These are phyloP conservation scores for Notoglanidium macrostoma DNA, from an alignment of 2,797 vertebrate species.

Conservation along the genomic window DNA sequence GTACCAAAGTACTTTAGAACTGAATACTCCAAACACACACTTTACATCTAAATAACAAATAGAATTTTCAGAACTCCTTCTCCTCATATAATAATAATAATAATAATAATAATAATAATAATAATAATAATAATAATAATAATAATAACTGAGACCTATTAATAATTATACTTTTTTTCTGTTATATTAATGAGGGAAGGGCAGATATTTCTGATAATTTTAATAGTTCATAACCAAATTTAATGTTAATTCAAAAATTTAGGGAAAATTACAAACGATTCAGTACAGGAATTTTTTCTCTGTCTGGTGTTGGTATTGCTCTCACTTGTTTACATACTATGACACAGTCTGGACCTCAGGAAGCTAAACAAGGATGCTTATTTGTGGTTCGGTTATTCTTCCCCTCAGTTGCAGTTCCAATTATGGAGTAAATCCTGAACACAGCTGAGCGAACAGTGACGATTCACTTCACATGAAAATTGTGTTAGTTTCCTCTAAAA, in stretches of 20 bases:
- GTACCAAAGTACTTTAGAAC: not conserved
- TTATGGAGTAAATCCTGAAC: not conserved
- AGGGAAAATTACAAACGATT: not conserved
- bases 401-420: not conserved
- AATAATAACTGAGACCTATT: not conserved
- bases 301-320: not conserved
- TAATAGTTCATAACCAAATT: not conserved
- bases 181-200: not conserved
- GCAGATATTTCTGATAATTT: not conserved
- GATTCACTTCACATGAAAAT: not conserved
- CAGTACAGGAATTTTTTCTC: not conserved
- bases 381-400: not conserved
- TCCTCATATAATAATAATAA: no score
- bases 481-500: constrained; percentile 52
- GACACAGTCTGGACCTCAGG: not conserved
- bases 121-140: not conserved
- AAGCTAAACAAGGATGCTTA: not conserved
- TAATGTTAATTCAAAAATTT: not conserved
- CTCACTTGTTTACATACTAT: not conserved
- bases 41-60: not conserved
- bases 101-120: not conserved
- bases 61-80: not conserved
- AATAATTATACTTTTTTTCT: not conserved
- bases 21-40: not conserved
- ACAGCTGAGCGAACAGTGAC: not conserved